Evolutionary conservation across 2,113 vertebrate species (phyloP).

Genomic region (Amia ocellicauda): DNA sequence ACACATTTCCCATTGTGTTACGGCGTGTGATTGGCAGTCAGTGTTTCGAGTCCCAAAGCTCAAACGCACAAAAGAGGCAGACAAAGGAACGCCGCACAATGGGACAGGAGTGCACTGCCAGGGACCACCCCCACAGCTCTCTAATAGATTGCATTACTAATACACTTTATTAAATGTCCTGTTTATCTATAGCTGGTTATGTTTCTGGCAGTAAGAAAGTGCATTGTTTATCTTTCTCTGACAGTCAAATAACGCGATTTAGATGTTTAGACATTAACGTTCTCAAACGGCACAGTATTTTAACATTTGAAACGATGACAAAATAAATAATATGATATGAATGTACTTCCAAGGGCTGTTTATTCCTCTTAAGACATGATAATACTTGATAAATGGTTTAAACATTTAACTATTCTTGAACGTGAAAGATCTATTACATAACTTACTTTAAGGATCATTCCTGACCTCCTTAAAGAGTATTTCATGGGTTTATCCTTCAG

Average conservation of each 20-base stretch:
- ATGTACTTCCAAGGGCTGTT: no score
- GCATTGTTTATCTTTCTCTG: no score
- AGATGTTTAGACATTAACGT: neutral
- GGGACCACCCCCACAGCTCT: conserved; percentile 27
- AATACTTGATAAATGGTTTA: no score
- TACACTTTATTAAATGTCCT: no score
- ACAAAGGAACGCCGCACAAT: conserved; percentile 1
- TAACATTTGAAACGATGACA: no score
- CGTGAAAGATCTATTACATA: no score
- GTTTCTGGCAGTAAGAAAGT: no score
- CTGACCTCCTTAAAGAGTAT: conserved; percentile 41
- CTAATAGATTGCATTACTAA: neutral
- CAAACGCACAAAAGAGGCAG: neutral
- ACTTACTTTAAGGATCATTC: conserved; percentile 42
- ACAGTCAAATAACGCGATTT: neutral
- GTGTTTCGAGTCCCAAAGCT: neutral
- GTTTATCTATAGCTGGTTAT: neutral
- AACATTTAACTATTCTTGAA: no score
- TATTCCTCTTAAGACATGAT: no score
- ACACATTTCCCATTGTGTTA: neutral
- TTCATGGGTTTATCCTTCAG: conserved; percentile 48
- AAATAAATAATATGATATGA: no score
- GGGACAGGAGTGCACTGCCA: neutral
- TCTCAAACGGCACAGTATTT: no score
- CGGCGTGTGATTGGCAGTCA: neutral